Evolutionary conservation across 2,113 vertebrate species (phyloP).

Genomic region (Rhynchomys soricoides): DNA sequence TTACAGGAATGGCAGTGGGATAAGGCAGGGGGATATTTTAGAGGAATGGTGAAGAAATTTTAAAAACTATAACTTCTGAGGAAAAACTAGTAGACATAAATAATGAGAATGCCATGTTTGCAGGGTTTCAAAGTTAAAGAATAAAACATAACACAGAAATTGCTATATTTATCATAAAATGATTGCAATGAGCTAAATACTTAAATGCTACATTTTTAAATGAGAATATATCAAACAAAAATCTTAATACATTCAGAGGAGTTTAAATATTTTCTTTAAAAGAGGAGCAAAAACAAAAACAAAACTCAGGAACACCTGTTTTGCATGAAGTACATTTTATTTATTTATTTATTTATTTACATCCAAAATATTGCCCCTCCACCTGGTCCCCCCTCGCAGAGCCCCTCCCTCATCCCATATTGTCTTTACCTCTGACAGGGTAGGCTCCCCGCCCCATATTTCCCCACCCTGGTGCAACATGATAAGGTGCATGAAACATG

Average conservation of each 20-base stretch:
- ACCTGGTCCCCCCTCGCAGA: too few relatives aligned
- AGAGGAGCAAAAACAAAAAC: neutral
- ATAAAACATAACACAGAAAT: neutral
- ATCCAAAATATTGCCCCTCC: too few relatives aligned
- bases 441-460: too few relatives aligned
- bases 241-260: neutral
- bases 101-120: neutral
- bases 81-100: neutral
- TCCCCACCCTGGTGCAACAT: too few relatives aligned
- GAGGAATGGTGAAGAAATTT: neutral
- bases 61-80: neutral
- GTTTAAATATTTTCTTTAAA: neutral
- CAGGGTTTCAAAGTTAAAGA: neutral
- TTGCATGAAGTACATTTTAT: neutral
- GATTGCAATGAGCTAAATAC: neutral
- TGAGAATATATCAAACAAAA: neutral
- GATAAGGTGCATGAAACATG: too few relatives aligned
- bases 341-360: too few relatives aligned
- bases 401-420: too few relatives aligned
- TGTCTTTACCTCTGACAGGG: too few relatives aligned
- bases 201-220: neutral
- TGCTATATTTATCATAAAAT: neutral
- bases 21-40: neutral
- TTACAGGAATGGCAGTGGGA: neutral
- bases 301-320: neutral